A percentile compares a stretch with the other conserved stretches of the same genome.
Evolutionary conservation across 1,140 invertebrate genomes (phyloP).

Genomic region (Maniola jurtina): DNA sequence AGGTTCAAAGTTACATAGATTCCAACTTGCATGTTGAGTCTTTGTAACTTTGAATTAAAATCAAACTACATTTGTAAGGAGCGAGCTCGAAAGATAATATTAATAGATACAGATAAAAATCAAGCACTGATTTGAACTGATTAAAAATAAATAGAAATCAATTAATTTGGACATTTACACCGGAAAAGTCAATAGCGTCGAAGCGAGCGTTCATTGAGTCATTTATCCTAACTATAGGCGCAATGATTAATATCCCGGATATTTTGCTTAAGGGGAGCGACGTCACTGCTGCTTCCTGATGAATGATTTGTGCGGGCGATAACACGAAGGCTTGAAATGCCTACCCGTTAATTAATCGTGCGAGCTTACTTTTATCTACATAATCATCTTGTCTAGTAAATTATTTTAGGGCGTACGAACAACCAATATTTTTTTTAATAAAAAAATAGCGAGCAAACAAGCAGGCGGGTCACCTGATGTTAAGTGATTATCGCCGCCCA

Average conservation of each 20-base stretch:
- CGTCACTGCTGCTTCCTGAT: slow-evolving; percentile 9
- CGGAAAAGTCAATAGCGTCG: slow-evolving; percentile 65
- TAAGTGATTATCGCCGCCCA: too few species aligned
- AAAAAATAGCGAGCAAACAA: too few species aligned
- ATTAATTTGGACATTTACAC: slow-evolving; percentile 64
- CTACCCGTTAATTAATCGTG: slow-evolving; percentile 1
- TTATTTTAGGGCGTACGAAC: too few species aligned
- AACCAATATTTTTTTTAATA: too few species aligned
- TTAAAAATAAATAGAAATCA: slow-evolving; percentile 5
- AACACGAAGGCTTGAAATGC: neutral
- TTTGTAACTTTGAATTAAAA: too few species aligned
- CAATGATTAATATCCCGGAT: slow-evolving; percentile 76
- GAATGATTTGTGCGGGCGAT: slow-evolving; percentile 9
- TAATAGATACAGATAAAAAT: neutral
- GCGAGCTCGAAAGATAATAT: neutral
- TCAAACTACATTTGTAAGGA: too few species aligned
- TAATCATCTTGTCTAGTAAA: neutral
- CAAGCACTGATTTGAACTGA: slow-evolving; percentile 14
- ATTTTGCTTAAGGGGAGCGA: slow-evolving; percentile 47
- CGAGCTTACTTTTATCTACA: neutral
- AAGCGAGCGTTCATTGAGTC: slow-evolving; percentile 62
- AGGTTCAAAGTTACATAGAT: too few species aligned
- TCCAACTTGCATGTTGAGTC: too few species aligned
- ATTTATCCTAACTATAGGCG: slow-evolving; percentile 54
- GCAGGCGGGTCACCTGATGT: too few species aligned